Base-by-base conservation (phyloP, 2,888 invertebrate genomes). In the Limnephilus auricula region DNA sequence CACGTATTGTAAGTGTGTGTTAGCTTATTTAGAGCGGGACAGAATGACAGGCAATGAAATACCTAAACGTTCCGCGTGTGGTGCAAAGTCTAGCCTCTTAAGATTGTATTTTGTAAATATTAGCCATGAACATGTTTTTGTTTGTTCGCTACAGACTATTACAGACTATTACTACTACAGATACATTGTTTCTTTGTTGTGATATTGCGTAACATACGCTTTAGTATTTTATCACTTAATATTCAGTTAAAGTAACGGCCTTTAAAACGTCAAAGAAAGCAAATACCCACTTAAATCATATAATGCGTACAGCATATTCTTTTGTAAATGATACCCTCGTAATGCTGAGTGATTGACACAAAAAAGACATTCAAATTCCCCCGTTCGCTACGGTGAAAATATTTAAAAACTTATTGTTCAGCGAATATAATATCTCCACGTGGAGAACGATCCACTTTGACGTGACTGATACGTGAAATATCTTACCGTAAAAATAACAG, bases 381-480 rank as follows among this genome's bases (percentile, higher is more conserved):
- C 15, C n/a, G 40, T 85, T 85, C 30, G 40, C 85, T n/a, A 30
- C 34, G 40, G 45, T 25, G 50, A 25, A 86, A 50, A 86, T 86
- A 65, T 86, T 86, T 50, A 86, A 86, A 86, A 31, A 86, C 86
- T 31, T 86, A 65, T 65, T 34, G 85, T 85, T 85, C 85, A 65
- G 86, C 65, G 65, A 86, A 65, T 34, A 86, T 31, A 86, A 65
- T 31, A 32, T 86, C 50, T 25, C 30, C 65, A 65, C 30, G 65
- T 45, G 50, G 45, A 87, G 84, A 87, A 34, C 50, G 90, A 80
- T 82, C 32, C 79, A 80, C 87, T 90, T 87, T 90, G 87, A 90
- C 90, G 79, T 86, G 50, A 87, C 50, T 90, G 86, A 85, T 45
- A 87, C 37, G 78, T 87, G 80, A 90, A 80, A 90, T 87, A 90